Conservation (phyloP, 2,113 vertebrate species). For the Takifugu flavidus region DNA sequence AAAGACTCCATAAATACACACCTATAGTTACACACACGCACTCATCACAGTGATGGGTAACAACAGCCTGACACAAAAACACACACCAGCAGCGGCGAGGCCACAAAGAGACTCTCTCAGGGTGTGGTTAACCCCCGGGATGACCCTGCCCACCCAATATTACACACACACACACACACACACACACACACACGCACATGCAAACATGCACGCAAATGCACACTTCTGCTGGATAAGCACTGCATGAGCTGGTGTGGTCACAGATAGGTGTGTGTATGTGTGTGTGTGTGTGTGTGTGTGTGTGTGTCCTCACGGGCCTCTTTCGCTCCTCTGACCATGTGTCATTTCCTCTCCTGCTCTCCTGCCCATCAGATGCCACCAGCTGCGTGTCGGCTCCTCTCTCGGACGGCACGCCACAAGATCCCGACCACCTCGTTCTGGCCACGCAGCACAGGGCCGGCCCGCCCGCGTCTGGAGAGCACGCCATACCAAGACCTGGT, state of each 20-base stretch:
- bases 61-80: constrained; percentile 35
- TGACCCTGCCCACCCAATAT: constrained; percentile 33
- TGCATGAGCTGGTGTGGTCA: constrained; percentile 41
- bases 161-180: constrained; percentile 17
- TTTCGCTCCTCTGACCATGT: constrained; percentile 42
- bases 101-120: constrained; percentile 11
- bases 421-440: constrained; percentile 40
- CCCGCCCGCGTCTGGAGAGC: constrained; percentile 44
- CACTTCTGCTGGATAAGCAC: constrained; percentile 66
- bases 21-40: constrained; percentile 21
- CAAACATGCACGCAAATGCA: constrained; percentile 25
- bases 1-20: constrained; percentile 24
- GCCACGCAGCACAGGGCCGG: constrained; percentile 37
- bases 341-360: constrained; percentile 51
- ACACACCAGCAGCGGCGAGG: constrained; percentile 19
- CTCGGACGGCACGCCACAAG: constrained; percentile 43
- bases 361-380: constrained; percentile 55
- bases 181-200: constrained; percentile 14
- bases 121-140: constrained; percentile 29
- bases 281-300: constrained; percentile 11
- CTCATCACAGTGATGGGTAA: constrained; percentile 20
- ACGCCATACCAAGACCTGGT: constrained; percentile 63
- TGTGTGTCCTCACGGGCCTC: constrained; percentile 23
- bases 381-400: constrained; percentile 52
- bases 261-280: constrained; percentile 24